These are phyloP conservation scores for Megalurothrips usitatus DNA, from an alignment of 2,888 invertebrate species.

Conservation along the genomic window DNA sequence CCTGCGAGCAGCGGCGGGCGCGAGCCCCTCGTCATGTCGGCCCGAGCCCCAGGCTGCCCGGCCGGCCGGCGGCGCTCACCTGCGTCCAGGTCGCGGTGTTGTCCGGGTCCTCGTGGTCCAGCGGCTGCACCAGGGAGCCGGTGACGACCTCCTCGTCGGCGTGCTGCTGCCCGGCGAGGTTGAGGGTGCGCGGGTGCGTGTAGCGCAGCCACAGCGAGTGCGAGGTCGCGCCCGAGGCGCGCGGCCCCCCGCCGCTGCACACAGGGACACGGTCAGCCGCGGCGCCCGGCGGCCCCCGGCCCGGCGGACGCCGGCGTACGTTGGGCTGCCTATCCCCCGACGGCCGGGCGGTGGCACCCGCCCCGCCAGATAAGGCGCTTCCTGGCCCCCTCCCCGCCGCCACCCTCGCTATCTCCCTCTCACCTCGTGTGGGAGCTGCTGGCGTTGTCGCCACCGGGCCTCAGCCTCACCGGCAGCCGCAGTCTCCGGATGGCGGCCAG, in stretches of 20 bases:
- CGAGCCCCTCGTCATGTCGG: not conserved
- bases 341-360: too few species aligned
- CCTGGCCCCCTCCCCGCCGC: too few species aligned
- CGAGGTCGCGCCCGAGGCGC: not conserved
- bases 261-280: not conserved
- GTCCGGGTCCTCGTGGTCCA: slow-evolving; percentile 1
- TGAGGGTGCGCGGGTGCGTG: not conserved
- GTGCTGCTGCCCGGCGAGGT: not conserved
- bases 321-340: too few species aligned
- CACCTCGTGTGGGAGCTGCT: too few species aligned
- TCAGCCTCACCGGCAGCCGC: too few species aligned
- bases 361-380: too few species aligned
- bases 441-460: too few species aligned
- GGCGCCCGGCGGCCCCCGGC: too few species aligned
- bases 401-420: too few species aligned
- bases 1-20: not conserved
- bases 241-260: not conserved
- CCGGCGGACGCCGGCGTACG: too few species aligned
- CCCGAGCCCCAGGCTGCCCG: too few species aligned
- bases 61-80: not conserved
- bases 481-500: too few species aligned
- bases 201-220: not conserved
- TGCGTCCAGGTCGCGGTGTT: not conserved
- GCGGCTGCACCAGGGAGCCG: not conserved
- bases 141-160: not conserved